Conservation (phyloP, 2,888 invertebrate genomes). For the Sinohyriopsis cumingii region DNA sequence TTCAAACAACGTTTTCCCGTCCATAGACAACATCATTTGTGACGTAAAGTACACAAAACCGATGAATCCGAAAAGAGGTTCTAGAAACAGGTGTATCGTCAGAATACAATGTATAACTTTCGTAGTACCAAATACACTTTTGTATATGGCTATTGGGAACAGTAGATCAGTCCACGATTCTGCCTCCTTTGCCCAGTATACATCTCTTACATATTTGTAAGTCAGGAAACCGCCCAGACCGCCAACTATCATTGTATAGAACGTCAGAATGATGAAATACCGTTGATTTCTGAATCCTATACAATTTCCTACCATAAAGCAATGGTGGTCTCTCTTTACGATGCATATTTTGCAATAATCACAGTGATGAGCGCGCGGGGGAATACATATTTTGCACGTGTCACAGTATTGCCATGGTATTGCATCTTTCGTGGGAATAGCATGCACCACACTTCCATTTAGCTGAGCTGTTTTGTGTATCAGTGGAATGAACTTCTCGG, state of each 20-base stretch:
- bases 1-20: conserved; percentile 51
- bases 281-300: conserved; percentile 58
- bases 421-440: too few relatives aligned
- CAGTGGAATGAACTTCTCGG: conserved; percentile 15
- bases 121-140: conserved; percentile 26
- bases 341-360: conserved; percentile 57
- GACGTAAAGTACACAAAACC: conserved; percentile 36
- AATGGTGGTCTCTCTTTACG: conserved; percentile 64
- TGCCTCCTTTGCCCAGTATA: conserved; percentile 17
- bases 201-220: conserved; percentile 24
- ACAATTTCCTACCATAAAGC: conserved; percentile 60
- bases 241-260: conserved; percentile 40
- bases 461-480: not conserved
- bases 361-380: conserved; percentile 60
- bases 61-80: conserved; percentile 34
- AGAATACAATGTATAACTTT: conserved; percentile 21
- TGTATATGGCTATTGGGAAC: conserved; percentile 29
- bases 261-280: conserved; percentile 49
- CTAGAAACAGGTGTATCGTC: conserved; percentile 39
- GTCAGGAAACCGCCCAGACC: conserved; percentile 32
- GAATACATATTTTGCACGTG: conserved; percentile 40
- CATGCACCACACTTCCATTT: not conserved
- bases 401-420: conserved; percentile 36
- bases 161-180: conserved; percentile 28
- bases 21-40: conserved; percentile 28